phyloP scores from a whole-genome alignment of 2,113 vertebrate genomes.

The Propithecus coquereli region DNA sequence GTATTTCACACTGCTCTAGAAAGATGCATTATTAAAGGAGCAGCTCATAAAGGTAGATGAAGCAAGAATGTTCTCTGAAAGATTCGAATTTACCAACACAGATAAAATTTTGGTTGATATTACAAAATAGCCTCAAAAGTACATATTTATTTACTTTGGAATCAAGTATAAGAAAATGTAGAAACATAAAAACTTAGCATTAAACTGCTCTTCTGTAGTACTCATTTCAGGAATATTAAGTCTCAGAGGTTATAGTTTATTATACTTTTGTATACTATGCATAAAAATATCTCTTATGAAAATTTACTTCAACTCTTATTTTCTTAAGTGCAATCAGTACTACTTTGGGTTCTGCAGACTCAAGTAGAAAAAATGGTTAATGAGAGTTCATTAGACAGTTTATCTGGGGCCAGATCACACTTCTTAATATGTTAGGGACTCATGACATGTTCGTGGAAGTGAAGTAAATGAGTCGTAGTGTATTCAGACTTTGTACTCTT shows the following conservation, averaged over 20 bases:
- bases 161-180: neutral
- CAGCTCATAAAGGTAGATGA: neutral
- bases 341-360: neutral
- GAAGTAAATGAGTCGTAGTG: neutral
- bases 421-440: neutral
- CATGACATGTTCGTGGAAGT: neutral
- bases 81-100: neutral
- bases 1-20: neutral
- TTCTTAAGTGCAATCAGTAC: neutral
- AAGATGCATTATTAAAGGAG: neutral
- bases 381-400: neutral
- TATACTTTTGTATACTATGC: neutral
- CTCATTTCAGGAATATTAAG: neutral
- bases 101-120: neutral
- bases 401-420: neutral
- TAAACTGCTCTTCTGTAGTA: neutral
- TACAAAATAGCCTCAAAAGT: neutral
- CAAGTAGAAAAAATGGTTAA: neutral
- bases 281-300: neutral
- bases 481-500: neutral
- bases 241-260: neutral
- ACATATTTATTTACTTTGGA: neutral
- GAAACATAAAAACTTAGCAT: neutral
- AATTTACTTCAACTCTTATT: neutral
- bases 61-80: neutral